Evolutionary conservation across 2,888 invertebrate genomes (phyloP), one percentile per base, ranked within the genome.

Genomic region (Zaprionus obscuricornis): DNA sequence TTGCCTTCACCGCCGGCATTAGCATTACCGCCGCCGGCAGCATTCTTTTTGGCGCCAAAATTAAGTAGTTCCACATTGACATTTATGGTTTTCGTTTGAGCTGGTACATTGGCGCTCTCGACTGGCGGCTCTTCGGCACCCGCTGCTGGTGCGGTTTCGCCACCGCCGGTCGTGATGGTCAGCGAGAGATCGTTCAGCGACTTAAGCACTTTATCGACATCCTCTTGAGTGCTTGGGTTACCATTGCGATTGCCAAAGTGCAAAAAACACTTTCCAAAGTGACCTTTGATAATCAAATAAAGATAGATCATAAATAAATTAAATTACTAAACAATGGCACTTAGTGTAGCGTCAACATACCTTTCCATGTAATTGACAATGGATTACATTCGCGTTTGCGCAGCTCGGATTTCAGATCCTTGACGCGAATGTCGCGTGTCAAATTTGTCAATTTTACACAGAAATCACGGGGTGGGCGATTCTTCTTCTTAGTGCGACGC

Each of bases 301-400:
- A 2, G 8, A 36, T 42, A 29, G 88, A 88, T 34, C 20, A 66
- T 51, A 24, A 37, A 17, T 3, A 20, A 42, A 20, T 34, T 16
- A 2, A 45, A 51, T 34, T 5, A 24, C 16, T 11, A 18, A 27
- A 16, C 6, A 0, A 6, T 22, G n/a, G 4, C 0, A 1, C 27
- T 13, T 22, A 10, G 6, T 8, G 7, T n/a, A 13, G 18, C 1
- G 1, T 0, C 1, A 51, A 31, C 71, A 42, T 86, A 89, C 90
- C 93, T 91, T 93, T 93, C 96, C 96, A 96, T 47, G 94, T 93
- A 89, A 96, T 95, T 65, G 94, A 93, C 74, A 93, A 92, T 3
- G 96, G 95, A 85, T 94, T 94, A 51, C 95, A 94, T 36, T 95
- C 94, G 73, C 95, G 93, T 81, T 94, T 94, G 31, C 92, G 92